phyloP scores from a whole-genome alignment of 2,113 vertebrate species.

The Pyrgilauda ruficollis region DNA sequence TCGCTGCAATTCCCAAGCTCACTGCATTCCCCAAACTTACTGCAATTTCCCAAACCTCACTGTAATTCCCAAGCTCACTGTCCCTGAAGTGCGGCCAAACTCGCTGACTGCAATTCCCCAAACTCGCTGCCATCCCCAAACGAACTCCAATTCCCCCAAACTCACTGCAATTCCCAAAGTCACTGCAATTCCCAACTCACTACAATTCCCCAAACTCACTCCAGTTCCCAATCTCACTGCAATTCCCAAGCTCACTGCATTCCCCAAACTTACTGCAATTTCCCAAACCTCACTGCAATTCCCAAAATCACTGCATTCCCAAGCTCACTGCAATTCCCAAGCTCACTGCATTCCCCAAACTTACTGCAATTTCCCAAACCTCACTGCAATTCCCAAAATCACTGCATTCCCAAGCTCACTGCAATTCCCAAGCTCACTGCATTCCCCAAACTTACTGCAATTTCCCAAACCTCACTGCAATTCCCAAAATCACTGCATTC shows the following conservation, averaged over 20 bases:
- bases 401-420: too few relatives aligned
- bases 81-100: too few relatives aligned
- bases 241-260: neutral
- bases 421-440: neutral
- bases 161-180: too few relatives aligned
- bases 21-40: neutral
- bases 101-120: too few relatives aligned
- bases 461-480: too few relatives aligned
- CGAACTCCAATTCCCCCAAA: too few relatives aligned
- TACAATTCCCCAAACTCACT: too few relatives aligned
- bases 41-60: too few relatives aligned
- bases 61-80: neutral
- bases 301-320: neutral
- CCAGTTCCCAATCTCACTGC: neutral
- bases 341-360: too few relatives aligned
- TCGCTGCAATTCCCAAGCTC: neutral
- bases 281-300: too few relatives aligned
- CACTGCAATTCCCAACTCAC: neutral
- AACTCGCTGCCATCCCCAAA: neutral
- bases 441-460: neutral
- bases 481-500: neutral
- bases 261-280: too few relatives aligned
- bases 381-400: neutral
- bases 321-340: too few relatives aligned
- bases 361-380: neutral